Conservation (phyloP, 2,113 vertebrate species). For the Plecturocebus donacophilus region DNA sequence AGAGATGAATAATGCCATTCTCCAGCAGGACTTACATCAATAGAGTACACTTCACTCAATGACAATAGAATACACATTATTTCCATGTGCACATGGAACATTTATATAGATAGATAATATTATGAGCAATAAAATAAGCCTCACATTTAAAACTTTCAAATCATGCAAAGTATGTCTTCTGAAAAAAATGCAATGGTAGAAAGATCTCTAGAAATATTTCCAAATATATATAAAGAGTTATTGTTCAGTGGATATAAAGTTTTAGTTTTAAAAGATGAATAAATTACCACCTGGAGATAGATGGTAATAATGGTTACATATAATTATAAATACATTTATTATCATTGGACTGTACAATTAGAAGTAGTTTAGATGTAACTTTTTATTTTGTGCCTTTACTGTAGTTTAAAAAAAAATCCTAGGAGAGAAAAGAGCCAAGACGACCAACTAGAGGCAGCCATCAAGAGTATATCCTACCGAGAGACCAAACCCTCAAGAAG, state of each 20-base stretch:
- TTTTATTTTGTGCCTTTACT: background rate
- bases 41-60: background rate
- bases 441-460: too few relatives aligned
- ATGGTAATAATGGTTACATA: background rate
- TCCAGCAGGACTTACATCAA: background rate
- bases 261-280: background rate
- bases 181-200: background rate
- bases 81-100: background rate
- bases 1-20: background rate
- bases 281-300: background rate
- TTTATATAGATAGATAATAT: background rate
- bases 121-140: background rate
- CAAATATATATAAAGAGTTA: background rate
- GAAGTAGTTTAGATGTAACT: background rate
- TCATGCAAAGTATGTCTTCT: background rate
- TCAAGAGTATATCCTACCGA: too few relatives aligned
- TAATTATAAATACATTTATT: background rate
- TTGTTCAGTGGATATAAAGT: background rate
- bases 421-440: too few relatives aligned
- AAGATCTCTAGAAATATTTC: background rate
- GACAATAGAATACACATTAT: background rate
- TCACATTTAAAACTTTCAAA: background rate
- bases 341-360: background rate
- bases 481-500: too few relatives aligned
- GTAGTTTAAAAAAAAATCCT: too few relatives aligned